Percentiles rank a stretch among this genome's conserved stretches.
Evolutionary conservation across 30 jellyfish, hydroid and myxozoan genomes (phyloP).

Genomic region (Turritopsis rubra): DNA sequence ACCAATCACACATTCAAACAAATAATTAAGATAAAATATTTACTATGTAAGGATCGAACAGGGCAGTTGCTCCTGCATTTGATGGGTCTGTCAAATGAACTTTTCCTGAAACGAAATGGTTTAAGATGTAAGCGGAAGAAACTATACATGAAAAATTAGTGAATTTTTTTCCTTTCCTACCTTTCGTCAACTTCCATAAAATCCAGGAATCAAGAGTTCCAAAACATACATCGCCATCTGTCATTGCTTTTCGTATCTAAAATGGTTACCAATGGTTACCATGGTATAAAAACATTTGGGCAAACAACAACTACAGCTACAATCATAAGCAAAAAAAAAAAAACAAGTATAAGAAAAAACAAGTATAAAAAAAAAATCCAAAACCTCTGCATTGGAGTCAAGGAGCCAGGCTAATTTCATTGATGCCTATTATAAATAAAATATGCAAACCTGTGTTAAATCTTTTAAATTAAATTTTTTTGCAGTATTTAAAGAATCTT

Average conservation of each 20-base stretch:
- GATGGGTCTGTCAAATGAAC: slow-evolving; percentile 20
- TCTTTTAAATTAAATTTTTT: not conserved
- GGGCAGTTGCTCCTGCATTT: slow-evolving; percentile 18
- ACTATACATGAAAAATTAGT: not conserved
- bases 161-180: slow-evolving; percentile 6
- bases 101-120: not conserved
- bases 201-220: slow-evolving; percentile 88
- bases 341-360: too few relatives aligned
- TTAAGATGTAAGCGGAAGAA: not conserved
- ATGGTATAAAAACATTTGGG: not conserved
- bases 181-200: slow-evolving; percentile 66
- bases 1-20: too few relatives aligned
- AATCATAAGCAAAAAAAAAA: too few relatives aligned
- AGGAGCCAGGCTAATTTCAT: slow-evolving; percentile 60
- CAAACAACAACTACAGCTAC: too few relatives aligned
- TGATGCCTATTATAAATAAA: slow-evolving; percentile 38
- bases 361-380: not conserved
- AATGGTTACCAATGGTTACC: not conserved
- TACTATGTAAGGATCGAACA: slow-evolving; percentile 24
- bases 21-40: not conserved
- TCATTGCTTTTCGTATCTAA: slow-evolving; percentile 32
- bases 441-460: too few relatives aligned
- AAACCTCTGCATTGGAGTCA: slow-evolving; percentile 41
- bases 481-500: not conserved
- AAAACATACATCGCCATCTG: slow-evolving; percentile 52